Conservation (phyloP, 2,888 invertebrate genomes). For the Baccha elongata region DNA sequence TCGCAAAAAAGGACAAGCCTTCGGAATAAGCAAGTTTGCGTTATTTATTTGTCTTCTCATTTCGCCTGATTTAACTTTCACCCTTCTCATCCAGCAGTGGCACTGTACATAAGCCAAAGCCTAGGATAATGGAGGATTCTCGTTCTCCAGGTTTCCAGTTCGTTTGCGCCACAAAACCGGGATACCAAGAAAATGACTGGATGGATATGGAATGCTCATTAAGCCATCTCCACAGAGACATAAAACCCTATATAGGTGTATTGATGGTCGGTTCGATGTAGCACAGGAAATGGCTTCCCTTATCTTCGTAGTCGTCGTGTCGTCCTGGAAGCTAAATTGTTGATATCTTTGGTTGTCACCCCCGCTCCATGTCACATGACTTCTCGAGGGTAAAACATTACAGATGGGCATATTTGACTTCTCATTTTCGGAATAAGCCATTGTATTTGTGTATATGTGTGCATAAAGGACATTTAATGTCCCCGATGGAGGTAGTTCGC, state of each 20-base stretch:
- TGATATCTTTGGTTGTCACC: conserved; percentile 10
- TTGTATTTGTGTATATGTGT: not conserved
- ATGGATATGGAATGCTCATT: conserved; percentile 69
- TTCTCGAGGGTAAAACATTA: conserved; percentile 40
- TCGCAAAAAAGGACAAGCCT: conserved; percentile 28
- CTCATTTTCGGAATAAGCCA: conserved; percentile 42
- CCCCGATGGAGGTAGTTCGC: conserved; percentile 27
- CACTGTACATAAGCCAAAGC: conserved; percentile 6
- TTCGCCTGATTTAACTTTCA: conserved; percentile 65
- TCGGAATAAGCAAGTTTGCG: conserved; percentile 65
- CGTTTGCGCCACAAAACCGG: conserved; percentile 68
- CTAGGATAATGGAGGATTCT: conserved; percentile 19
- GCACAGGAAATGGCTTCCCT: not conserved
- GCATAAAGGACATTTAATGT: not conserved
- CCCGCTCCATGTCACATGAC: conserved; percentile 40
- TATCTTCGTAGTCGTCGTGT: not conserved
- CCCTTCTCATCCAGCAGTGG: conserved; percentile 14
- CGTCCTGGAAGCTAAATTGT: conserved; percentile 38
- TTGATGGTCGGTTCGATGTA: not conserved
- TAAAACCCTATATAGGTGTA: not conserved
- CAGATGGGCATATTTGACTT: conserved; percentile 63
- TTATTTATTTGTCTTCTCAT: conserved; percentile 70
- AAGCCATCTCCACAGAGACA: conserved; percentile 59
- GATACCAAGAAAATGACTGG: conserved; percentile 57
- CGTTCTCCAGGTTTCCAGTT: conserved; percentile 56